Percentiles rank a stretch among this genome's conserved stretches.
phyloP scores from a whole-genome alignment of 2,113 vertebrate genomes.

The Xiphophorus hellerii region DNA sequence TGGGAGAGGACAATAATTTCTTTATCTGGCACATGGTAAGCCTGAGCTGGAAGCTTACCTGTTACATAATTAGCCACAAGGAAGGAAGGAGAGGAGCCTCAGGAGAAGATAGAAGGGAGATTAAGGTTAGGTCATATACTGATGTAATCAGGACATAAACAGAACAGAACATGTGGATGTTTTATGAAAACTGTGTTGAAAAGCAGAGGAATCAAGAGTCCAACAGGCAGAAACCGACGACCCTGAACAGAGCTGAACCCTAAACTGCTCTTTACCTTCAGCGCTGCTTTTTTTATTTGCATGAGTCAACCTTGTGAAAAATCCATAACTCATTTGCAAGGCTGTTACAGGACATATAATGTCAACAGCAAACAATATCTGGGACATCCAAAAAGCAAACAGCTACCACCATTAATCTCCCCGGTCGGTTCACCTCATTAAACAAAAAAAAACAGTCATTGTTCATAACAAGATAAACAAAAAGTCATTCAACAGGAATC shows the following conservation, averaged over 20 bases:
- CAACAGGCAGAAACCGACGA: slow-evolving; percentile 11
- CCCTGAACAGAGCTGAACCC: slow-evolving; percentile 44
- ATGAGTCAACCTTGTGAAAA: slow-evolving; percentile 74
- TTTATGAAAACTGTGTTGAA: background rate
- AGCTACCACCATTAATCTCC: slow-evolving; percentile 12
- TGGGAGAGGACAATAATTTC: slow-evolving; percentile 72
- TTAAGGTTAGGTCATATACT: slow-evolving; percentile 21
- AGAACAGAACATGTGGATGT: slow-evolving; percentile 1
- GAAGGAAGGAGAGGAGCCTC: slow-evolving; percentile 8
- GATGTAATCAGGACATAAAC: slow-evolving; percentile 29
- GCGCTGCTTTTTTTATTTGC: slow-evolving; percentile 69
- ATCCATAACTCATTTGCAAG: slow-evolving; percentile 75
- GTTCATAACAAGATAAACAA: slow-evolving; percentile 15
- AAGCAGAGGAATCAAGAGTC: slow-evolving; percentile 2
- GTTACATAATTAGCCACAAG: slow-evolving; percentile 72
- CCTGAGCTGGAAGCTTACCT: slow-evolving; percentile 68
- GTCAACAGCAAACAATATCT: slow-evolving; percentile 35
- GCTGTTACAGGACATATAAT: slow-evolving; percentile 39
- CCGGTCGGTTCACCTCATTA: slow-evolving; percentile 26
- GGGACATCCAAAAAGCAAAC: slow-evolving; percentile 40
- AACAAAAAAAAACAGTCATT: slow-evolving; percentile 25
- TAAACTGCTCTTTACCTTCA: slow-evolving; percentile 63
- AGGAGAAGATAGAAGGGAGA: slow-evolving; percentile 24
- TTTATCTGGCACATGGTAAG: slow-evolving; percentile 67
- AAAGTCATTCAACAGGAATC: slow-evolving; percentile 31